phyloP scores from a whole-genome alignment of 1,140 invertebrate genomes.

The Leptopilina clavipes region DNA sequence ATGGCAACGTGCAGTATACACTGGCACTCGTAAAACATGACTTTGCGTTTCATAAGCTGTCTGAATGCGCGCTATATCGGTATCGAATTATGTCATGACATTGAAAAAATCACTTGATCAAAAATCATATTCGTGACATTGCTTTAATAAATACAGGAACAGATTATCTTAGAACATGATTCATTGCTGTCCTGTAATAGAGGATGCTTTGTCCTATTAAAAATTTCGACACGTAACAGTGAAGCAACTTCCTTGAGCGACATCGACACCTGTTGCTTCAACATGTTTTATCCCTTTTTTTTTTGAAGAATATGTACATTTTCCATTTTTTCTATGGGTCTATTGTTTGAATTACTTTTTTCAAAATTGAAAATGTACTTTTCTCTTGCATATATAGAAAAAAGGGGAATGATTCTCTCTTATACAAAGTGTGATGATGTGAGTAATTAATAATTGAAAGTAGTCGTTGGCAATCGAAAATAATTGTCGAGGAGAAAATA shows the following conservation, averaged over 20 bases:
- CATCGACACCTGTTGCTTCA: constrained; percentile 3
- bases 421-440: too few relatives aligned
- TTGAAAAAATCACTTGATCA: constrained; percentile 29
- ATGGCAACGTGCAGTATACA: neutral
- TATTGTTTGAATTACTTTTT: too few relatives aligned
- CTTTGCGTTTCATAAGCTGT: constrained; percentile 21
- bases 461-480: too few relatives aligned
- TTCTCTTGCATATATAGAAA: too few relatives aligned
- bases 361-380: too few relatives aligned
- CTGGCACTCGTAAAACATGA: constrained; percentile 23
- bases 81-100: constrained; percentile 33
- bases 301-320: neutral
- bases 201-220: constrained; percentile 26
- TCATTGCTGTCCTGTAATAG: constrained; percentile 8
- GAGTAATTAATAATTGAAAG: too few relatives aligned
- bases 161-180: constrained; percentile 10
- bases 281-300: neutral
- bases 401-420: too few relatives aligned
- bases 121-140: constrained; percentile 20
- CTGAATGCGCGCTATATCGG: constrained; percentile 23
- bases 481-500: too few relatives aligned
- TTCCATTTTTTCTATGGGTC: neutral
- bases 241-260: neutral
- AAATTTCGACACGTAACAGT: constrained; percentile 15
- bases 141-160: neutral